Percentiles rank a stretch among this genome's conserved stretches.
Evolutionary conservation across 2,797 vertebrate genomes (phyloP).

Genomic region (Aphelocoma californica): DNA sequence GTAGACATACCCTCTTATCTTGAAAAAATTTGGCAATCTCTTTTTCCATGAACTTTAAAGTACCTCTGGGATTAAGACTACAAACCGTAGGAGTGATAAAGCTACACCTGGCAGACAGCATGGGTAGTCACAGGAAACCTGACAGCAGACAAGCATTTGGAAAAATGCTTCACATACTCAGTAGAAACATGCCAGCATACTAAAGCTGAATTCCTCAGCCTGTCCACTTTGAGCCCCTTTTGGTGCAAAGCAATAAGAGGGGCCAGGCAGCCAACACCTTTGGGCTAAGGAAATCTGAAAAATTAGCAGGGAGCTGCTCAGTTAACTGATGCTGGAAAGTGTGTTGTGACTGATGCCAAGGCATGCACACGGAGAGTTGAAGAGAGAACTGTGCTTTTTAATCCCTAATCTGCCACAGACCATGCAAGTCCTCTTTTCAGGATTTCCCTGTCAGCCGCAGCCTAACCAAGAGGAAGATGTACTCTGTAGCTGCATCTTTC

Average conservation of each 20-base stretch:
- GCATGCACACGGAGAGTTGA: accelerated
- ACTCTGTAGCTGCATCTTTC: not conserved
- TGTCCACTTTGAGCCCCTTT: not conserved
- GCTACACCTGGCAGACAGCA: not conserved
- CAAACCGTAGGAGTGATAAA: not conserved
- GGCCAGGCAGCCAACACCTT: not conserved
- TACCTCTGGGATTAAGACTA: not conserved
- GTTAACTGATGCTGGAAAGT: not conserved
- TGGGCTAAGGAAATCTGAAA: not conserved
- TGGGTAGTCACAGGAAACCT: not conserved
- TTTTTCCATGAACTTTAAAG: not conserved
- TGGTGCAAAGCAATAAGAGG: not conserved
- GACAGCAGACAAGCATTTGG: not conserved
- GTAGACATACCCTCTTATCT: not conserved
- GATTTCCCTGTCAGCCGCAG: not conserved
- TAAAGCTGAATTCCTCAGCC: not conserved
- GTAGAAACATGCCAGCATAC: not conserved
- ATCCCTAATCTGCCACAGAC: not conserved
- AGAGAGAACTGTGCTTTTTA: not conserved
- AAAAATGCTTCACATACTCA: not conserved
- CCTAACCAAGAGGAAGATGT: not conserved
- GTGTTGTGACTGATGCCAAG: not conserved
- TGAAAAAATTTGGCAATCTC: not conserved
- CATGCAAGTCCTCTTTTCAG: not conserved
- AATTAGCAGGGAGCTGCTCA: not conserved